Base-by-base conservation (phyloP, 2,113 vertebrate species). In the Labrus mixtus region DNA sequence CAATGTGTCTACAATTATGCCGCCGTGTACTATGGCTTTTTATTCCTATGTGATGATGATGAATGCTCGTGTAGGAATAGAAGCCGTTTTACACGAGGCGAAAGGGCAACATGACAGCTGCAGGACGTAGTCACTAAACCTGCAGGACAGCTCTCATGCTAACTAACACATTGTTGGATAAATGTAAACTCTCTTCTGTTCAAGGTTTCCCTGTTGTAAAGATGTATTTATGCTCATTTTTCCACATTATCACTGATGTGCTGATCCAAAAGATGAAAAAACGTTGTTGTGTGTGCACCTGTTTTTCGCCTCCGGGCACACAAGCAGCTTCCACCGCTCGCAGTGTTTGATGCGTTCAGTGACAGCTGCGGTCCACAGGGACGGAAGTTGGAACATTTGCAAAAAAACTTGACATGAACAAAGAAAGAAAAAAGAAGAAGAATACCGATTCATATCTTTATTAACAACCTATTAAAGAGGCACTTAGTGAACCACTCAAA, bases 1-100 rank as follows among this genome's bases (percentile, higher is more conserved):
- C 25, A 10, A n/a, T 6, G 4, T 45, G 46, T 70, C 69, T 37
- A 36, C 59, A 29, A 60, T 25, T 95, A 95, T 94, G 96, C 96
- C 97, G 93, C 94, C 94, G 96, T 98, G 98, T 96, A 94, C 96
- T 99, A 99, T 99, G 98, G 98, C 98, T 99, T 99, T 99, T 99
- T 99, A 99, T 99, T 99, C 98, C 98, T 99, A 99, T 98, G 97
- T 99, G 98, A 99, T 97, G 95, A 93, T 97, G 95, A 88, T 96
- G 95, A 95, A 94, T 95, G 95, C 95, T 99, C 97, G 95, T 95
- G 96, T 99, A 98, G 97, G 97, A 96, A 96, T 96, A 95, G 95
- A 99, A 99, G 98, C 98, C 97, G 97, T 97, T 96, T 96, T 97
- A 97, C 96, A 98, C 95, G 94, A 95, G 96, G 98, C 94, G 95